phyloP scores from a whole-genome alignment of 1,140 invertebrate genomes.

The Metopolophium dirhodum region DNA sequence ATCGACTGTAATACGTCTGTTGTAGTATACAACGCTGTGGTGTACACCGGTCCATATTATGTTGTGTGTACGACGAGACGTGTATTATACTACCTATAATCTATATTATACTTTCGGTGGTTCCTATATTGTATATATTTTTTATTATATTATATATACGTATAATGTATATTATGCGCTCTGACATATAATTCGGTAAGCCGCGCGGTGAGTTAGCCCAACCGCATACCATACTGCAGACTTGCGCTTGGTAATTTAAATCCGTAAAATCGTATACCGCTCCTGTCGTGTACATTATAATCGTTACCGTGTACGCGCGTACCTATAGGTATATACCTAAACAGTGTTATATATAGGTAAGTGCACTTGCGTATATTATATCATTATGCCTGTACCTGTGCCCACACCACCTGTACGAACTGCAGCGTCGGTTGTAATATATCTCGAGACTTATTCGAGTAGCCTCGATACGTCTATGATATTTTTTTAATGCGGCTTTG shows the following conservation, averaged over 20 bases:
- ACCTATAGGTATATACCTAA: neutral
- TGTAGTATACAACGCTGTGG: too few species aligned
- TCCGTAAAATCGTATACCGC: neutral
- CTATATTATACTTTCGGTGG: neutral
- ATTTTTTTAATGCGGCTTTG: neutral
- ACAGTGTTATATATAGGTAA: too few species aligned
- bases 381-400: neutral
- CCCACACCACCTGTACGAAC: neutral
- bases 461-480: neutral
- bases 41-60: neutral
- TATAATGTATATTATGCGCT: neutral
- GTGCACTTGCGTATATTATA: too few species aligned
- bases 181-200: slow-evolving; percentile 4
- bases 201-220: neutral
- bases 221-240: neutral
- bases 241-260: neutral
- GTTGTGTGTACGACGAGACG: neutral
- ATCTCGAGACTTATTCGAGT: neutral
- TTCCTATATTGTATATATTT: neutral
- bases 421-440: neutral
- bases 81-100: neutral
- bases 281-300: neutral
- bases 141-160: neutral
- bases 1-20: too few species aligned
- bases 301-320: neutral